phyloP scores from a whole-genome alignment of 2,797 vertebrate species.

The Strix occidentalis region DNA sequence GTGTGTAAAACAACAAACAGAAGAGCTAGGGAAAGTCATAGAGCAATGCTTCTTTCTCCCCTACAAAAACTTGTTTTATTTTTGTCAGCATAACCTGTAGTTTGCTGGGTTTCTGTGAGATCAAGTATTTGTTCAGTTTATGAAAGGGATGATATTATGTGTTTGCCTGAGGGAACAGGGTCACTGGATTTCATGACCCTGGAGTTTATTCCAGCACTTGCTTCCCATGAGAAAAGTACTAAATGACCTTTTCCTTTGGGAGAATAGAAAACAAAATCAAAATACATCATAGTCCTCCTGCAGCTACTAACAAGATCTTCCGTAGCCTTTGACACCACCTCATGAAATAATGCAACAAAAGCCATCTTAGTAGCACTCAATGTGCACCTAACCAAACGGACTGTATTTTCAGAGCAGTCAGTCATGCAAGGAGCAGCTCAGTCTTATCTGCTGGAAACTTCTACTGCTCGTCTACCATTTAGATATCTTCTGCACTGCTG shows the following conservation, averaged over 20 bases:
- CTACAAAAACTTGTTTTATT: constrained; percentile 8
- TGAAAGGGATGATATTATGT: constrained; percentile 18
- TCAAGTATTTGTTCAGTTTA: constrained; percentile 54
- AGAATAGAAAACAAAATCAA: constrained; percentile 26
- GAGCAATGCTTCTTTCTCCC: background rate
- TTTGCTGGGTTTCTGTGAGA: constrained; percentile 10
- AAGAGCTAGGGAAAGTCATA: background rate
- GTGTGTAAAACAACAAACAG: constrained; percentile 10
- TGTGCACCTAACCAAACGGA: background rate
- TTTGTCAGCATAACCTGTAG: constrained; percentile 29
- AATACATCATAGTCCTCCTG: background rate
- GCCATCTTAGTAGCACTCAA: background rate
- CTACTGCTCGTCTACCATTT: background rate
- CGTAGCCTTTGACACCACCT: constrained; percentile 42
- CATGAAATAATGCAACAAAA: background rate
- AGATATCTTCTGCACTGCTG: background rate
- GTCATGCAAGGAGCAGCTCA: background rate
- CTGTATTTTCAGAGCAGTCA: background rate
- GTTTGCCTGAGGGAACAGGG: background rate
- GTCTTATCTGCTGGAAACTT: background rate
- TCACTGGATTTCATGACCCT: constrained; percentile 29
- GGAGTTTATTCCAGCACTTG: constrained; percentile 4
- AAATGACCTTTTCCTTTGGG: constrained; percentile 36
- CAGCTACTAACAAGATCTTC: constrained; percentile 29
- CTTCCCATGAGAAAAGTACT: constrained; percentile 31